A percentile compares a stretch with the other conserved stretches of the same genome.
phyloP scores from a whole-genome alignment of 2,113 vertebrate genomes.

The Cricetomys ansorgei region DNA sequence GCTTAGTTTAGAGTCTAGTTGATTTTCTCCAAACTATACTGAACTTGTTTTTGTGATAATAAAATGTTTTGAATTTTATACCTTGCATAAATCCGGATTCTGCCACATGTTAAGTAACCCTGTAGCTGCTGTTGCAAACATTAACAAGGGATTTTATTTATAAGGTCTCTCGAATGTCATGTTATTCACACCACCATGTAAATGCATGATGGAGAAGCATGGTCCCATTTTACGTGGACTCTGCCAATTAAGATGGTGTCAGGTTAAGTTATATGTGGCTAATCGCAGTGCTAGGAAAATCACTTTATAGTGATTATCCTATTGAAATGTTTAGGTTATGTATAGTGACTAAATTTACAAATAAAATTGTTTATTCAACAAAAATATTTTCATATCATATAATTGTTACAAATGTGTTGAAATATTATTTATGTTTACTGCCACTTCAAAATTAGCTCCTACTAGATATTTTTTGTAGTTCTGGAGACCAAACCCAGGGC shows the following conservation, averaged over 20 bases:
- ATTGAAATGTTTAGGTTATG: not conserved
- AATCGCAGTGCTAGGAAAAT: not conserved
- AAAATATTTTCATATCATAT: conserved; percentile 17
- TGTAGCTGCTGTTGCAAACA: not conserved
- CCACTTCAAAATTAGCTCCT: not conserved
- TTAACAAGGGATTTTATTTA: not conserved
- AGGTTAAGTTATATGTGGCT: not conserved
- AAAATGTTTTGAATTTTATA: not conserved
- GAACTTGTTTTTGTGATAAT: not conserved
- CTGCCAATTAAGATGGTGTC: not conserved
- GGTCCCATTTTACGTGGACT: not conserved
- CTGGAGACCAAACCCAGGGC: not conserved
- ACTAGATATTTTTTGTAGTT: not conserved
- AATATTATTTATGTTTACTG: not conserved
- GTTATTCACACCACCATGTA: not conserved
- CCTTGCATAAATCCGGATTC: not conserved
- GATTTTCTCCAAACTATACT: not conserved
- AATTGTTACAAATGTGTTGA: not conserved
- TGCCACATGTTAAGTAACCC: not conserved
- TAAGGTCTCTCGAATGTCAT: not conserved
- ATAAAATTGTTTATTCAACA: not conserved
- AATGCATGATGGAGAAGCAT: not conserved
- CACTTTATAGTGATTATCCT: not conserved
- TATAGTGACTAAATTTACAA: not conserved
- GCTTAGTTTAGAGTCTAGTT: not conserved